Percentiles rank a stretch among this genome's conserved stretches.
These are phyloP conservation scores for Trissoscelio sp. DNA, from an alignment of 2,888 invertebrate species.

Conservation along the genomic window DNA sequence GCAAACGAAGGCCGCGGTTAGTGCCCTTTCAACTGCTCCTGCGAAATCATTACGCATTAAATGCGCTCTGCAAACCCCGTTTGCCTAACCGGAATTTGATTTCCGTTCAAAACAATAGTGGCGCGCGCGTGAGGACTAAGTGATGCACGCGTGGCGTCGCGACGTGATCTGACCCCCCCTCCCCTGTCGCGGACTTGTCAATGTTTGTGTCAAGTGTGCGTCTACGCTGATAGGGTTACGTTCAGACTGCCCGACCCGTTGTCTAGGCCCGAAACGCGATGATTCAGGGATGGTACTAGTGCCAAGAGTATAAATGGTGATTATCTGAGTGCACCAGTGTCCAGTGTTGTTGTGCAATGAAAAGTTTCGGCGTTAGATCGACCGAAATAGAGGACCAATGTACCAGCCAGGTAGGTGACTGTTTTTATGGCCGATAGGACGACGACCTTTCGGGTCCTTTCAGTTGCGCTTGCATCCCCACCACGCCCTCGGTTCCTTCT, in stretches of 20 bases:
- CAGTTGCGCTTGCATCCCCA: slow-evolving; percentile 70
- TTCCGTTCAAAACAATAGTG: slow-evolving; percentile 52
- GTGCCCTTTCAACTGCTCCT: slow-evolving; percentile 81
- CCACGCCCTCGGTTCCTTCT: slow-evolving; percentile 73
- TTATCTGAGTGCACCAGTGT: slow-evolving; percentile 76
- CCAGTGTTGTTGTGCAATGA: slow-evolving; percentile 81
- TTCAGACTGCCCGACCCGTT: slow-evolving; percentile 59
- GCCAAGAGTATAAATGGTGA: slow-evolving; percentile 71
- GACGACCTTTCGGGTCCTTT: slow-evolving; percentile 67
- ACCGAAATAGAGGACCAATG: slow-evolving; percentile 80
- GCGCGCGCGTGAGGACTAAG: slow-evolving; percentile 60
- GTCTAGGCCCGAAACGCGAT: slow-evolving; percentile 35
- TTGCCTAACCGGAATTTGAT: slow-evolving; percentile 40
- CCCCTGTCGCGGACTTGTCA: slow-evolving; percentile 51
- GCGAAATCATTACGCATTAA: slow-evolving; percentile 74
- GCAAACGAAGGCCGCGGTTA: slow-evolving; percentile 80
- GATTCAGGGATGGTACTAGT: slow-evolving; percentile 58
- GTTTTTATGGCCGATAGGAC: slow-evolving; percentile 65
- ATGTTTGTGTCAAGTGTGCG: slow-evolving; percentile 63
- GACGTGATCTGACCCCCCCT: slow-evolving; percentile 39
- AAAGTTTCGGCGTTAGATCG: slow-evolving; percentile 74
- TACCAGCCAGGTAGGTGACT: slow-evolving; percentile 82
- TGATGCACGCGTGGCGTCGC: slow-evolving; percentile 24
- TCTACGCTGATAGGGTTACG: slow-evolving; percentile 56
- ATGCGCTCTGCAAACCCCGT: slow-evolving; percentile 58